Evolutionary conservation across 2,888 invertebrate species (phyloP).

Genomic region (Harpalus rufipes): DNA sequence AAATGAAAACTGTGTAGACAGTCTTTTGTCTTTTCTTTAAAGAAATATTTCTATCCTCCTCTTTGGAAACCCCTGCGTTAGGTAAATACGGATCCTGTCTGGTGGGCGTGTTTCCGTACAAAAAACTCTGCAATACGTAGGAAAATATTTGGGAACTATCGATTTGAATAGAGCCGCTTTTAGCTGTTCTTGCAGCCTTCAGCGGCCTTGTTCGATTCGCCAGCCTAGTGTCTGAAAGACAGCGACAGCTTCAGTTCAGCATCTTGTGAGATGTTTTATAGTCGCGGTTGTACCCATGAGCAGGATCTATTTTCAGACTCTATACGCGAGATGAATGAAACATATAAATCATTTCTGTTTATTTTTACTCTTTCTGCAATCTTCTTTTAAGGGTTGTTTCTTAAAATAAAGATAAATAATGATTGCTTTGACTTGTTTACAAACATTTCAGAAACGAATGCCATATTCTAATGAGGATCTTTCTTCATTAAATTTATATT

Average conservation of each 20-base stretch:
- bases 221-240: constrained; percentile 17
- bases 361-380: constrained; percentile 6
- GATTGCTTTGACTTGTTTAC: not conserved
- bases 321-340: constrained; percentile 44
- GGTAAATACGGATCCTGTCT: constrained; percentile 32
- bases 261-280: constrained; percentile 35
- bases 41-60: too few species aligned
- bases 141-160: constrained; percentile 53
- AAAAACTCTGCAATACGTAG: constrained; percentile 41
- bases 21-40: too few species aligned
- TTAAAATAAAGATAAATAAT: constrained; percentile 22
- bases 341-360: constrained; percentile 46
- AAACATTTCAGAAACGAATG: not conserved
- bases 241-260: constrained; percentile 10
- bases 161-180: constrained; percentile 51
- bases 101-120: constrained; percentile 21
- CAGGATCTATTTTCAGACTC: not conserved
- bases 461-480: too few species aligned
- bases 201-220: constrained; percentile 21
- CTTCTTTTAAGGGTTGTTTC: constrained; percentile 3
- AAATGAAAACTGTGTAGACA: too few species aligned
- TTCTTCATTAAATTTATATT: too few species aligned
- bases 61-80: not conserved
- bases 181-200: constrained; percentile 19
- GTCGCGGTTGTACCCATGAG: not conserved